Evolutionary conservation across 2,888 invertebrate species (phyloP).

Genomic region (Tricholauxania praeusta): DNA sequence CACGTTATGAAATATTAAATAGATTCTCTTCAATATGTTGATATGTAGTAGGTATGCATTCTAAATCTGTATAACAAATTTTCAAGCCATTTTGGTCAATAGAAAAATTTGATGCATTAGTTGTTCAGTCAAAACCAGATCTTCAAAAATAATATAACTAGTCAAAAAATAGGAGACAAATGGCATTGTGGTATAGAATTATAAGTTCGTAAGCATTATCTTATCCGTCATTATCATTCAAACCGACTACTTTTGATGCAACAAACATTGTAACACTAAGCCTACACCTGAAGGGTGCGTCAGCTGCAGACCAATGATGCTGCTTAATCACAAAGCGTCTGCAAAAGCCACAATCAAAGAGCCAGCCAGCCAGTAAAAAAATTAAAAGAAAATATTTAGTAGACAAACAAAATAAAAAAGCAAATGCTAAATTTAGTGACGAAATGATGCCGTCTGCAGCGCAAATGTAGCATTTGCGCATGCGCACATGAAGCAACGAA

Average conservation of each 20-base stretch:
- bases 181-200: too few relatives aligned
- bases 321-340: neutral
- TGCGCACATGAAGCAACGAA: constrained; percentile 38
- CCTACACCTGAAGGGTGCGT: constrained; percentile 15
- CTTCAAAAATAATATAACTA: neutral
- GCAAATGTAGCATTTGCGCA: constrained; percentile 40
- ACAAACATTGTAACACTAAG: neutral
- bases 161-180: too few relatives aligned
- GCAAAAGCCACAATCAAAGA: constrained; percentile 6
- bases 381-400: neutral
- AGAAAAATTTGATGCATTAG: neutral
- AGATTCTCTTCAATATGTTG: too few relatives aligned
- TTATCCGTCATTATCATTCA: too few relatives aligned
- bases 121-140: neutral
- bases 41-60: too few relatives aligned
- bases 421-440: neutral
- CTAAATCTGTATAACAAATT: too few relatives aligned
- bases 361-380: neutral
- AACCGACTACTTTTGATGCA: neutral
- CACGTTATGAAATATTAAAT: neutral
- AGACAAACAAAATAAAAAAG: neutral
- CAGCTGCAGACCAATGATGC: neutral
- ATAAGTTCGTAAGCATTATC: too few relatives aligned
- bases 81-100: neutral
- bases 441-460: constrained; percentile 15